Conservation (phyloP, 1,140 invertebrate genomes). For the Leptinotarsa lineolata region DNA sequence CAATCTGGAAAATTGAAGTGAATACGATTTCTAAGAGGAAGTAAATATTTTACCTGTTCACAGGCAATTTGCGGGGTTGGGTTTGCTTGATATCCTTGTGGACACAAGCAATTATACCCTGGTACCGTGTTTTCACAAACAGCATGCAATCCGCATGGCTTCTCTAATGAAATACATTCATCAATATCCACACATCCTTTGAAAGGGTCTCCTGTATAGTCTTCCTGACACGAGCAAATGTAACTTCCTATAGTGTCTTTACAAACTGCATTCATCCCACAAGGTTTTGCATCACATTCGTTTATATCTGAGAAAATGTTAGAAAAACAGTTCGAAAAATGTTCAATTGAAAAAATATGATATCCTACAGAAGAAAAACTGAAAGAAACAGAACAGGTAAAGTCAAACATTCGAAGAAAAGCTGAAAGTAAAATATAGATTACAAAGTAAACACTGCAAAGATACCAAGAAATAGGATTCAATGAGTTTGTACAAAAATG, state of each 20-base stretch:
- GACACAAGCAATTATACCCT: slow-evolving; percentile 86
- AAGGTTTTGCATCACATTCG: slow-evolving; percentile 84
- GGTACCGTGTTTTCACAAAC: slow-evolving; percentile 85
- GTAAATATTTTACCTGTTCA: slow-evolving; percentile 69
- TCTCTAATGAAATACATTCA: slow-evolving; percentile 81
- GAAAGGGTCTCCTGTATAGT: slow-evolving; percentile 83
- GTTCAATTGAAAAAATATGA: slow-evolving; percentile 28
- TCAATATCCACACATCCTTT: slow-evolving; percentile 87
- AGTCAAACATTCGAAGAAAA: slow-evolving; percentile 43
- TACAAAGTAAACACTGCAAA: slow-evolving; percentile 34
- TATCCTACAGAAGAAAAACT: slow-evolving; percentile 52
- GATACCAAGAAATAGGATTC: slow-evolving; percentile 36
- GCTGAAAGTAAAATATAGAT: slow-evolving; percentile 51
- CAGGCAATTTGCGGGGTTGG: slow-evolving; percentile 82
- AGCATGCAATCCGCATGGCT: slow-evolving; percentile 84
- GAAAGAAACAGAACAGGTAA: slow-evolving; percentile 55
- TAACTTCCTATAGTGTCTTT: slow-evolving; percentile 86
- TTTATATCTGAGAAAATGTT: slow-evolving; percentile 73
- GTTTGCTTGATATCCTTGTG: slow-evolving; percentile 84
- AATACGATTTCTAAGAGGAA: neutral
- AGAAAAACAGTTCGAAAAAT: slow-evolving; percentile 33
- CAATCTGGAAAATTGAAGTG: slow-evolving; percentile 63
- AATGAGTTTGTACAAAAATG: slow-evolving; percentile 47
- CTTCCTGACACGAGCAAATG: slow-evolving; percentile 78
- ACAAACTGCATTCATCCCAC: slow-evolving; percentile 83